Evolutionary conservation across 2,113 vertebrate species (phyloP).

Genomic region (Varanus salvator): DNA sequence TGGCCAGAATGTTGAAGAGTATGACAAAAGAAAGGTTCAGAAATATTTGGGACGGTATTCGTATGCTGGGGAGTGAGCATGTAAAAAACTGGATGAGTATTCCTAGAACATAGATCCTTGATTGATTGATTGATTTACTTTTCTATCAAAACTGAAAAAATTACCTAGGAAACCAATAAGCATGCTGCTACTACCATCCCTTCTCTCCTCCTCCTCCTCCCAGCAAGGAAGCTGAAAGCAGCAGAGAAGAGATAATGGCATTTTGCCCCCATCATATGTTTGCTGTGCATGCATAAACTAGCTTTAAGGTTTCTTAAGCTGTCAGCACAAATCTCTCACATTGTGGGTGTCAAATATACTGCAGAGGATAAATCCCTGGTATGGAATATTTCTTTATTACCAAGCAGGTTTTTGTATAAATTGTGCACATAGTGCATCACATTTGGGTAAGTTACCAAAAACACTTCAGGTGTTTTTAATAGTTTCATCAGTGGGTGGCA

Average conservation of each 20-base stretch:
- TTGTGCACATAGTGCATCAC: neutral
- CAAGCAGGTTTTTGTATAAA: neutral
- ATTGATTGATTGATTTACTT: neutral
- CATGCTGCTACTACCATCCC: neutral
- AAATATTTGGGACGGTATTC: conserved; percentile 1
- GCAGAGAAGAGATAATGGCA: neutral
- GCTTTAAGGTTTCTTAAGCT: neutral
- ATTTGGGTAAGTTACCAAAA: neutral
- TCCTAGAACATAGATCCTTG: neutral
- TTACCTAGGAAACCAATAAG: neutral
- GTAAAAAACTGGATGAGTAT: neutral
- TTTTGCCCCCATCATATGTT: neutral
- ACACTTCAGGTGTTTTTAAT: neutral
- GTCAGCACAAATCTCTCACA: too few relatives aligned
- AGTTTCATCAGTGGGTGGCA: neutral
- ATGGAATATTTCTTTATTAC: neutral
- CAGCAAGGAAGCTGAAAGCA: neutral
- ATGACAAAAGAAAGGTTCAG: conserved; percentile 5
- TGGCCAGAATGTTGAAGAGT: neutral
- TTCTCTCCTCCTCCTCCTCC: too few relatives aligned
- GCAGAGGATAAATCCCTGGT: neutral
- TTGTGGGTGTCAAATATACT: neutral
- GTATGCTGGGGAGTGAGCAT: neutral
- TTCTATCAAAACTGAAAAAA: neutral
- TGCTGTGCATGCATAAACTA: neutral